Evolutionary conservation across 2,888 invertebrate species (phyloP).

Genomic region (Apamea anceps): DNA sequence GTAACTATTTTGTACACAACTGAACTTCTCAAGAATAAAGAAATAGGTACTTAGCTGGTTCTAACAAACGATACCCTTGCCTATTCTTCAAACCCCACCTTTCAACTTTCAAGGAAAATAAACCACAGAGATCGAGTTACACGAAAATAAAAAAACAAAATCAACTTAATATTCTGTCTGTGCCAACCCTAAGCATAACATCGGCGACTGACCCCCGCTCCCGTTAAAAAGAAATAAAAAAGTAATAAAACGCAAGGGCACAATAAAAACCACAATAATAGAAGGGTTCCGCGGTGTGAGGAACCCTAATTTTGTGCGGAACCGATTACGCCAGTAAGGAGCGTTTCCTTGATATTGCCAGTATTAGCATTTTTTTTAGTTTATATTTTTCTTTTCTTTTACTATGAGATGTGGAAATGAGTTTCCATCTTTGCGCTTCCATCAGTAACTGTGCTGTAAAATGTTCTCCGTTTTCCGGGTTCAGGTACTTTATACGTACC

Average conservation of each 20-base stretch:
- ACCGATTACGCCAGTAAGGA: conserved; percentile 66
- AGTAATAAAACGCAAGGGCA: conserved; percentile 88
- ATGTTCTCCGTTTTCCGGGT: neutral
- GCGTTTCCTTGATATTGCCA: conserved; percentile 62
- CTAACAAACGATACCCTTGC: neutral
- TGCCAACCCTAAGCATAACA: conserved; percentile 75
- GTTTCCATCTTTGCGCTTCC: neutral
- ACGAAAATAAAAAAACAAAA: conserved; percentile 15
- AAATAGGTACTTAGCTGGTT: neutral
- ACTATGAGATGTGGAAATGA: conserved; percentile 7
- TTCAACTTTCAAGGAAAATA: conserved; percentile 22
- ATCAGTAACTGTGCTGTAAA: neutral
- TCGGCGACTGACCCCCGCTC: conserved; percentile 79
- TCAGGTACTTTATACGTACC: no score
- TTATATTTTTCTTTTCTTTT: conserved; percentile 33
- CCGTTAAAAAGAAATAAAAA: conserved; percentile 89
- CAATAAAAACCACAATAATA: conserved; percentile 80
- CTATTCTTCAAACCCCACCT: conserved; percentile 24
- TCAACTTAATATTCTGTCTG: neutral
- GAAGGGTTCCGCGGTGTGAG: conserved; percentile 76
- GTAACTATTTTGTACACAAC: neutral
- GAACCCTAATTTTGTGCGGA: conserved; percentile 73
- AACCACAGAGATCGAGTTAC: conserved; percentile 38
- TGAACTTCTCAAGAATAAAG: neutral
- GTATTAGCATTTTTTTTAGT: conserved; percentile 62